A percentile compares a stretch with the other conserved stretches of the same genome.
Conservation (phyloP, 2,888 invertebrate genomes). For the Podotricha telesiphe region DNA sequence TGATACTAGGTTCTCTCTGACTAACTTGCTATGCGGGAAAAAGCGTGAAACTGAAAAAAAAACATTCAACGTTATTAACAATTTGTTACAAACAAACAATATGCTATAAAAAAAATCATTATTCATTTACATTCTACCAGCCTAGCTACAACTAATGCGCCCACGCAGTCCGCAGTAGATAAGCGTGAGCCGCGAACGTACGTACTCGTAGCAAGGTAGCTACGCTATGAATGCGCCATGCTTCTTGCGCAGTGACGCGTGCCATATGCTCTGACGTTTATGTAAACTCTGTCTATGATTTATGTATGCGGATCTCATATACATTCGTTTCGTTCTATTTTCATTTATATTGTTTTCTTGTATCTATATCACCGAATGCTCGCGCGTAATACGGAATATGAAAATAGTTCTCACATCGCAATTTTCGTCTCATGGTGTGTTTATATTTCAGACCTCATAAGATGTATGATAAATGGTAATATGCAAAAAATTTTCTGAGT, state of each 20-base stretch:
- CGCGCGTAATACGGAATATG: not conserved
- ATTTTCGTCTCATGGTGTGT: not conserved
- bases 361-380: not conserved
- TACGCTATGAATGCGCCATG: not conserved
- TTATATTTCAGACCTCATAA: not conserved
- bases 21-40: no score
- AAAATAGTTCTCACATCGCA: not conserved
- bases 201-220: slow-evolving; percentile 5
- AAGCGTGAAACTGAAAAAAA: no score
- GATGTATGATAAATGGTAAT: not conserved
- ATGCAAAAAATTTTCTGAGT: slow-evolving; percentile 1
- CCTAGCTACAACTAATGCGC: not conserved
- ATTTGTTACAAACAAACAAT: no score
- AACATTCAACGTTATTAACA: no score
- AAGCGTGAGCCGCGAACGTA: no score
- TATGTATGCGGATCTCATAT: slow-evolving; percentile 20
- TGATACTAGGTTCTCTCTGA: no score
- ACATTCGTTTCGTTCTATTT: slow-evolving; percentile 24
- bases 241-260: slow-evolving; percentile 11
- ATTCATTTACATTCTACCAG: not conserved
- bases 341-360: slow-evolving; percentile 24
- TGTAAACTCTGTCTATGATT: slow-evolving; percentile 24
- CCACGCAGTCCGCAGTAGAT: not conserved
- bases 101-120: not conserved
- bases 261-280: slow-evolving; percentile 16